These are phyloP conservation scores for Stratiomys singularior DNA, from an alignment of 2,888 invertebrate species.

Conservation along the genomic window DNA sequence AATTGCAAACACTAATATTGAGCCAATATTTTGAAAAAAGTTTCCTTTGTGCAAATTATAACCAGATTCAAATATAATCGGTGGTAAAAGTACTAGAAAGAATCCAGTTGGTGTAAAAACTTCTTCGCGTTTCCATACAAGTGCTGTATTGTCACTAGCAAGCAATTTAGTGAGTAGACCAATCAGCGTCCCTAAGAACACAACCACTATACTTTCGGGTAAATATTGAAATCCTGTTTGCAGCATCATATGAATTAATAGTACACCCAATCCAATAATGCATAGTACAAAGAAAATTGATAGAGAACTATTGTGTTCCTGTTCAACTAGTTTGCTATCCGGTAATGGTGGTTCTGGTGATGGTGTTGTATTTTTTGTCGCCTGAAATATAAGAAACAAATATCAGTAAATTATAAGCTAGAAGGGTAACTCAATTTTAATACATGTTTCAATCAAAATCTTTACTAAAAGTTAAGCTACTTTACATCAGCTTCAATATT, in stretches of 20 bases:
- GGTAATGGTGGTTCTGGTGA: conserved; percentile 84
- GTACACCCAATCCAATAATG: conserved; percentile 92
- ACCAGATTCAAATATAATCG: conserved; percentile 99
- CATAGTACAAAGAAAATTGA: conserved; percentile 98
- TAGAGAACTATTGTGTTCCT: conserved; percentile 96
- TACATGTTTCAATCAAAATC: too few species aligned
- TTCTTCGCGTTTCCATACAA: conserved; percentile 97
- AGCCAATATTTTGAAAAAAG: conserved; percentile 98
- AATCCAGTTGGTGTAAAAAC: conserved; percentile 98
- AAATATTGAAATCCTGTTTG: conserved; percentile 96
- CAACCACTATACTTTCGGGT: conserved; percentile 97
- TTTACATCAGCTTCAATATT: too few species aligned
- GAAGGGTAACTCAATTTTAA: too few species aligned
- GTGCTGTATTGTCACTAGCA: conserved; percentile 83
- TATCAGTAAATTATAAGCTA: too few species aligned
- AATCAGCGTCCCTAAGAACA: conserved; percentile 92
- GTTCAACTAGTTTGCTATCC: conserved; percentile 90
- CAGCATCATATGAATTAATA: conserved; percentile 93
- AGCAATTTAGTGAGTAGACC: conserved; percentile 90
- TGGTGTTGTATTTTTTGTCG: conserved; percentile 65
- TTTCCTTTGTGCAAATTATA: conserved; percentile 98
- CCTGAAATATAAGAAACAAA: conserved; percentile 4
- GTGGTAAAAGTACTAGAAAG: conserved; percentile 94
- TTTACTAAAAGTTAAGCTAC: too few species aligned
- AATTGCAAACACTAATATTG: conserved; percentile 97